Conservation (phyloP, 2,888 invertebrate species). For the Heterodera filipjevi region DNA sequence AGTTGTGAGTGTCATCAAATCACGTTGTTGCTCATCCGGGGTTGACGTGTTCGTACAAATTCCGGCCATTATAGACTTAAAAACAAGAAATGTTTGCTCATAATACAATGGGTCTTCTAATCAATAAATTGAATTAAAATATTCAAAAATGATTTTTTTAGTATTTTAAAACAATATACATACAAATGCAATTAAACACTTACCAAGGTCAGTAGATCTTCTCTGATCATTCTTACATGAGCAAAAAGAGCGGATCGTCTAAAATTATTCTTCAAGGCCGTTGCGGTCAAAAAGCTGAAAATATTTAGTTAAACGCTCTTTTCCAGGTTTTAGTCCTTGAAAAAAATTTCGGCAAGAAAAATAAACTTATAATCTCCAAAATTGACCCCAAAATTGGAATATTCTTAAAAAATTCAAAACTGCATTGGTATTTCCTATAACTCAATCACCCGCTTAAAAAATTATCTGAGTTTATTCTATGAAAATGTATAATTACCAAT, state of each 20-base stretch:
- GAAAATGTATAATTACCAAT: no score
- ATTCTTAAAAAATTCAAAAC: no score
- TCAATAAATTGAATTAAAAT: no score
- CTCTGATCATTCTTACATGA: not conserved
- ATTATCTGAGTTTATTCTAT: no score
- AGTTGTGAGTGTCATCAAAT: not conserved
- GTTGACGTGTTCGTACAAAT: not conserved
- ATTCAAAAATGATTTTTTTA: no score
- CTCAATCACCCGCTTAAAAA: no score
- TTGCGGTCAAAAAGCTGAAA: not conserved
- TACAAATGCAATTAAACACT: not conserved
- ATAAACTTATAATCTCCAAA: not conserved
- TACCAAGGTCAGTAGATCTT: not conserved
- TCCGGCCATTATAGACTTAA: not conserved
- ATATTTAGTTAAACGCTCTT: not conserved
- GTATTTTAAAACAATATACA: no score
- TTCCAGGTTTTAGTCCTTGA: no score
- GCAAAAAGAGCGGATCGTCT: not conserved
- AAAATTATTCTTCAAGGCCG: not conserved
- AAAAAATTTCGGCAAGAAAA: no score
- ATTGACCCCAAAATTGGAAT: not conserved
- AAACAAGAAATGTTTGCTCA: not conserved
- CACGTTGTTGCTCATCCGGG: not conserved
- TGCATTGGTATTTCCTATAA: no score
- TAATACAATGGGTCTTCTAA: no score